Evolutionary conservation across 2,888 invertebrate species (phyloP).

Genomic region (Sthenelais limicola): DNA sequence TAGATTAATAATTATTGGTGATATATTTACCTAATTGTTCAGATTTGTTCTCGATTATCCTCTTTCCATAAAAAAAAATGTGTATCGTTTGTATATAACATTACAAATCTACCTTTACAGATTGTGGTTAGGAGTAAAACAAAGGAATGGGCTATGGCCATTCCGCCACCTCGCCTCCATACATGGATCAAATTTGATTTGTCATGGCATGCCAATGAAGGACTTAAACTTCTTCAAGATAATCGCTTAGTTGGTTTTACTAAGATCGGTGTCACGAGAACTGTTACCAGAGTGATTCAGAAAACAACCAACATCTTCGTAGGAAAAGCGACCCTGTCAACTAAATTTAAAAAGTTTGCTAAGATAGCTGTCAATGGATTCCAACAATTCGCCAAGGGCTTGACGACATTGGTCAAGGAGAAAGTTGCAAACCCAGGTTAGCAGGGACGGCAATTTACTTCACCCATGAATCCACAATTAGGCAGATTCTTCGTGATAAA

Average conservation of each 20-base stretch:
- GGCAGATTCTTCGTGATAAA: too few relatives aligned
- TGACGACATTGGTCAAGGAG: background rate
- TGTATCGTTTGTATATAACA: too few relatives aligned
- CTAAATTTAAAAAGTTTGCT: background rate
- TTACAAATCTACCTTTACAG: background rate
- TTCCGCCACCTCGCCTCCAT: background rate
- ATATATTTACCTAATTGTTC: too few relatives aligned
- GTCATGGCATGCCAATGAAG: background rate
- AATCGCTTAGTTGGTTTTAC: slow-evolving; percentile 5
- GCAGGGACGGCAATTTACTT: too few relatives aligned
- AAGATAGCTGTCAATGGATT: slow-evolving; percentile 11
- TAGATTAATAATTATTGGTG: too few relatives aligned
- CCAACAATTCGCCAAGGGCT: background rate
- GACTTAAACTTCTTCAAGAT: background rate
- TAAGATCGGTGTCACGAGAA: background rate
- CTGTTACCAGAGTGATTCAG: background rate
- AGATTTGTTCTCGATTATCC: too few relatives aligned
- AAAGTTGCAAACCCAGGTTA: background rate
- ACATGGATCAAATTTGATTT: slow-evolving; percentile 5
- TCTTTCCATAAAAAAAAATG: too few relatives aligned
- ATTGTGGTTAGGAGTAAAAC: background rate
- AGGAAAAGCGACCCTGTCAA: background rate
- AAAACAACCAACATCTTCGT: slow-evolving; percentile 18
- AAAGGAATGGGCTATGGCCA: slow-evolving; percentile 9
- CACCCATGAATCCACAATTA: too few relatives aligned